phyloP scores from a whole-genome alignment of 2,888 invertebrate species.

The Chrysomela aeneicollis region DNA sequence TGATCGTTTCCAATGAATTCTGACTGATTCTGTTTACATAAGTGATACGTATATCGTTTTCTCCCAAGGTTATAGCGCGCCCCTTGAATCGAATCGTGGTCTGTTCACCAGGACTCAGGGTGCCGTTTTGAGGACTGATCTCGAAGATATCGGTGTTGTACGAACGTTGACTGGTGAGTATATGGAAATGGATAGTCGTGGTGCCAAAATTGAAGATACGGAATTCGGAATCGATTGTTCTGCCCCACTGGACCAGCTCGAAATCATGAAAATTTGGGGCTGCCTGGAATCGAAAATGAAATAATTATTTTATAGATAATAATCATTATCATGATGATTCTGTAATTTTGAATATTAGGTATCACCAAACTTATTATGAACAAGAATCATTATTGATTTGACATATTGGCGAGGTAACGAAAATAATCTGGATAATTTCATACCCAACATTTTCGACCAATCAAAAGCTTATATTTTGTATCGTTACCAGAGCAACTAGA shows the following conservation, averaged over 20 bases:
- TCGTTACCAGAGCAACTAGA: too few relatives aligned
- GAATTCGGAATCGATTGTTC: slow-evolving; percentile 51
- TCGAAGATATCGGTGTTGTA: slow-evolving; percentile 28
- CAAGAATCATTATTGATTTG: too few relatives aligned
- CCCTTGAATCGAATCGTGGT: slow-evolving; percentile 51
- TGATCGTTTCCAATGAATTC: slow-evolving; percentile 36
- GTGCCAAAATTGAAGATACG: slow-evolving; percentile 59
- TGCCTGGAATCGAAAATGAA: slow-evolving; percentile 51
- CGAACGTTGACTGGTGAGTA: slow-evolving; percentile 40
- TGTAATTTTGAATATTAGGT: too few relatives aligned
- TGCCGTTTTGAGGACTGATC: slow-evolving; percentile 30
- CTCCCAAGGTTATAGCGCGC: slow-evolving; percentile 51
- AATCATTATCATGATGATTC: too few relatives aligned
- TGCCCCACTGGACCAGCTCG: slow-evolving; percentile 50
- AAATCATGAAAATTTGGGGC: slow-evolving; percentile 56
- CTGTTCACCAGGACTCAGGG: slow-evolving; percentile 49
- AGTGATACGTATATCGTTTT: slow-evolving; percentile 51
- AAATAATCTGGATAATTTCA: too few relatives aligned
- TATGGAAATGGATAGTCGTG: slow-evolving; percentile 56
- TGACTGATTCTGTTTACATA: slow-evolving; percentile 53
- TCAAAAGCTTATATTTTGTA: too few relatives aligned
- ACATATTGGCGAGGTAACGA: too few relatives aligned
- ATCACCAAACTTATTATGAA: too few relatives aligned
- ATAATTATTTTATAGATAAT: too few relatives aligned
- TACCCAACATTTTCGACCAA: too few relatives aligned